phyloP scores from a whole-genome alignment of 2,797 vertebrate genomes.

The Clangula hyemalis region DNA sequence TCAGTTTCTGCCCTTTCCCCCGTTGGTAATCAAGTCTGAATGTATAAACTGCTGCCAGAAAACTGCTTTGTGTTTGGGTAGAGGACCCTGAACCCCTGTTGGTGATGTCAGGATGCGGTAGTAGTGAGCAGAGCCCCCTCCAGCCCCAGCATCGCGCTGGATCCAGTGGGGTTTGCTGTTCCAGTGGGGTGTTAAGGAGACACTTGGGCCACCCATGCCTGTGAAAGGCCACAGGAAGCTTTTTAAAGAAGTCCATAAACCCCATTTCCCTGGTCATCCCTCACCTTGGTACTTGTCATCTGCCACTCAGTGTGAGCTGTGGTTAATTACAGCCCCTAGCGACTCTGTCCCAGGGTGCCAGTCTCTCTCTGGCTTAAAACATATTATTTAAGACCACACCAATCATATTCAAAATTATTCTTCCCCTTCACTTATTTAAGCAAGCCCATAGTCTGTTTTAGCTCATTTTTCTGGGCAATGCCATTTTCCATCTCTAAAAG shows the following conservation, averaged over 20 bases:
- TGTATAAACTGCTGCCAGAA: background rate
- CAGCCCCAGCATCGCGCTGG: too few species aligned
- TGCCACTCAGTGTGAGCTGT: background rate
- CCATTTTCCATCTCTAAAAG: background rate
- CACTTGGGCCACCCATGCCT: too few species aligned
- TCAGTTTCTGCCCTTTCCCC: background rate
- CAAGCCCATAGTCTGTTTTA: background rate
- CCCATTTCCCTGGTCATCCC: background rate
- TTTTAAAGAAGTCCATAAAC: background rate
- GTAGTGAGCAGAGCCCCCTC: too few species aligned
- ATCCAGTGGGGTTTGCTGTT: background rate
- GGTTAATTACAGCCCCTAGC: background rate
- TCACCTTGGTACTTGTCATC: background rate
- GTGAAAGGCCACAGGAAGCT: too few species aligned
- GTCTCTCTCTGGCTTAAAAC: background rate
- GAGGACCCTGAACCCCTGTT: background rate
- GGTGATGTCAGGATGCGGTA: accelerated
- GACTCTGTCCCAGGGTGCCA: background rate
- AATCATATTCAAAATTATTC: background rate
- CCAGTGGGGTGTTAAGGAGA: background rate
- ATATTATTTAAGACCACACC: background rate
- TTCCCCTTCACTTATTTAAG: background rate
- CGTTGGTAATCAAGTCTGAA: background rate
- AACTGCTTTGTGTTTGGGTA: background rate
- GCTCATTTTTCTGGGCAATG: background rate